Percentiles rank a stretch among this genome's conserved stretches.
These are phyloP conservation scores for Philonicus albiceps DNA, from an alignment of 2,888 invertebrate genomes.

Conservation along the genomic window DNA sequence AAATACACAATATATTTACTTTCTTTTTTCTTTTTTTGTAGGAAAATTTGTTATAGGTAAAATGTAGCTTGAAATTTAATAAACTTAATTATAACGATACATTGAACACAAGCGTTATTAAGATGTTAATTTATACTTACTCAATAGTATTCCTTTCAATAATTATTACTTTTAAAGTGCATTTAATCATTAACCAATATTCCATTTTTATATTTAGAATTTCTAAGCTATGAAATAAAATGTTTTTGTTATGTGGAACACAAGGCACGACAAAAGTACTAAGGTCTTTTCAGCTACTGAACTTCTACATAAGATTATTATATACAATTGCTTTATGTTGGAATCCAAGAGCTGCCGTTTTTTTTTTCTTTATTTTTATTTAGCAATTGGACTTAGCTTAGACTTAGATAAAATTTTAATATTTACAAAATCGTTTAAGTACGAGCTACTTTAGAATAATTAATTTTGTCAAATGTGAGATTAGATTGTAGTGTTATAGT, in stretches of 20 bases:
- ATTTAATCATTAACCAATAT: background rate
- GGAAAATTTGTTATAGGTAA: background rate
- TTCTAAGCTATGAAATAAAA: background rate
- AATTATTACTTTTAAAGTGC: background rate
- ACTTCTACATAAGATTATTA: background rate
- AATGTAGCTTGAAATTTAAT: background rate
- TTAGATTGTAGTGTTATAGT: background rate
- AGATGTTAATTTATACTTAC: background rate
- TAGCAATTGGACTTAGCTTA: background rate
- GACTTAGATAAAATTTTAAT: background rate
- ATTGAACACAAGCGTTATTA: background rate
- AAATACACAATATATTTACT: background rate
- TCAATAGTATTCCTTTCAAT: background rate
- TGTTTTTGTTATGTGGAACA: background rate
- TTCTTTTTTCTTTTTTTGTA: background rate
- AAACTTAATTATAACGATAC: background rate
- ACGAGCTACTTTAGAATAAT: background rate
- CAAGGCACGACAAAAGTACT: constrained; percentile 7
- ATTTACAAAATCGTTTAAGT: background rate
- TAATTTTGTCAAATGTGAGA: background rate
- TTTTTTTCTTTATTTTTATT: no score
- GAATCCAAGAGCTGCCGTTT: background rate
- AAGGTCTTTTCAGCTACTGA: background rate
- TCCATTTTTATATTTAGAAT: background rate
- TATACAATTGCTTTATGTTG: background rate